Evolutionary conservation across 2,888 invertebrate genomes (phyloP).

Genomic region (Archaeoteleia sp.): DNA sequence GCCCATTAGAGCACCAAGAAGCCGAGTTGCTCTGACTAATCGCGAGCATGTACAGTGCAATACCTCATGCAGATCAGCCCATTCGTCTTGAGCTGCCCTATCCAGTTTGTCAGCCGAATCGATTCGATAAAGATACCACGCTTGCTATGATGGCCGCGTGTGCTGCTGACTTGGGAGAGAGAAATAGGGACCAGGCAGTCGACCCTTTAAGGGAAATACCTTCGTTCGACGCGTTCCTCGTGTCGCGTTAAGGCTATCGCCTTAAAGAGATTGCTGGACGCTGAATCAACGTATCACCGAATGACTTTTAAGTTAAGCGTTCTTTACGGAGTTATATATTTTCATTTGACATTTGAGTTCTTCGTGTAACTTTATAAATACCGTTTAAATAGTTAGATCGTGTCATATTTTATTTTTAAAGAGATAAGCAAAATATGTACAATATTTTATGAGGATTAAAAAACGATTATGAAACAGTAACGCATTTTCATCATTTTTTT

Average conservation of each 20-base stretch:
- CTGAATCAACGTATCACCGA: slow-evolving; percentile 15
- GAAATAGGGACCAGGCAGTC: slow-evolving; percentile 34
- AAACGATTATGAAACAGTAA: too few relatives aligned
- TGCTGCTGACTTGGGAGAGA: slow-evolving; percentile 25
- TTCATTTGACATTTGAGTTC: slow-evolving; percentile 32
- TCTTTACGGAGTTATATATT: slow-evolving; percentile 18
- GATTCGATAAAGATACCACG: slow-evolving; percentile 71
- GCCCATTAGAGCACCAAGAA: slow-evolving; percentile 71
- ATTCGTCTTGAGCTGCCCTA: slow-evolving; percentile 70
- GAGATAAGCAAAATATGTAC: too few relatives aligned
- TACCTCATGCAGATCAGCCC: slow-evolving; percentile 71
- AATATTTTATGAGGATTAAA: too few relatives aligned
- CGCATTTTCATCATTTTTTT: too few relatives aligned
- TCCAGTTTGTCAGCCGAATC: slow-evolving; percentile 72
- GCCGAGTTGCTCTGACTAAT: slow-evolving; percentile 68
- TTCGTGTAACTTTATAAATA: neutral
- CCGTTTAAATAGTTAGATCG: neutral
- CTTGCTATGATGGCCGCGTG: slow-evolving; percentile 64
- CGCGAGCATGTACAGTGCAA: slow-evolving; percentile 69
- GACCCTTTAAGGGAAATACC: slow-evolving; percentile 64
- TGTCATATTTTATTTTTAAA: too few relatives aligned
- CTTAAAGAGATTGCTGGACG: slow-evolving; percentile 47
- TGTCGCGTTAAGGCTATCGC: slow-evolving; percentile 52
- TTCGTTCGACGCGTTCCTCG: slow-evolving; percentile 60
- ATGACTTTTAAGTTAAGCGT: slow-evolving; percentile 45